phyloP scores from a whole-genome alignment of 30 jellyfish, hydroid and myxozoan species.

The Aurelia coerulea region DNA sequence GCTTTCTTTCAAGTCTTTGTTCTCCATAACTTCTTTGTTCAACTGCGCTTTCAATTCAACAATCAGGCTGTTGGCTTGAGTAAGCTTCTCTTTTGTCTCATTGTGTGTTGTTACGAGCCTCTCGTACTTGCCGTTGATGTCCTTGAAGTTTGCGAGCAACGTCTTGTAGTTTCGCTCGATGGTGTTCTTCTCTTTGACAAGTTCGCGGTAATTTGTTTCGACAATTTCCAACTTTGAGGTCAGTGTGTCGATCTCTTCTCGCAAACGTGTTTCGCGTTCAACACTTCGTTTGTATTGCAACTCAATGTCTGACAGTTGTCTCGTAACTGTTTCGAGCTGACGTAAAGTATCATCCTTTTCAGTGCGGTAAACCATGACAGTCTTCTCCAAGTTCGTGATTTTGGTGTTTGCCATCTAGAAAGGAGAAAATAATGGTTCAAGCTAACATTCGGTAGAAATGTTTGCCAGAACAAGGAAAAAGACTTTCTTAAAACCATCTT shows the following conservation, averaged over 20 bases:
- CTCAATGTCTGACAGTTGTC: slow-evolving; percentile 77
- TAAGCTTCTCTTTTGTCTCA: slow-evolving; percentile 83
- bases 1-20: slow-evolving; percentile 83
- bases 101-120: slow-evolving; percentile 51
- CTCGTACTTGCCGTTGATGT: slow-evolving; percentile 79
- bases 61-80: slow-evolving; percentile 47
- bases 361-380: slow-evolving; percentile 62
- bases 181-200: slow-evolving; percentile 81
- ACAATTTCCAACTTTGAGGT: slow-evolving; percentile 56
- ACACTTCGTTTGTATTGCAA: slow-evolving; percentile 84
- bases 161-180: slow-evolving; percentile 83
- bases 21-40: slow-evolving; percentile 79
- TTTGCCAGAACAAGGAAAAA: too few species aligned
- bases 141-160: slow-evolving; percentile 79
- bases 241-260: slow-evolving; percentile 80
- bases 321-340: slow-evolving; percentile 76
- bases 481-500: too few species aligned
- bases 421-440: not conserved
- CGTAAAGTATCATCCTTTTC: slow-evolving; percentile 85
- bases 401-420: slow-evolving; percentile 72
- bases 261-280: slow-evolving; percentile 88
- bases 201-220: slow-evolving; percentile 78
- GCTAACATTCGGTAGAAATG: too few species aligned
- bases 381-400: slow-evolving; percentile 79
- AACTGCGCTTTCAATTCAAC: slow-evolving; percentile 80